These are phyloP conservation scores for Chamaea fasciata DNA, from an alignment of 2,113 vertebrate genomes.

Conservation along the genomic window DNA sequence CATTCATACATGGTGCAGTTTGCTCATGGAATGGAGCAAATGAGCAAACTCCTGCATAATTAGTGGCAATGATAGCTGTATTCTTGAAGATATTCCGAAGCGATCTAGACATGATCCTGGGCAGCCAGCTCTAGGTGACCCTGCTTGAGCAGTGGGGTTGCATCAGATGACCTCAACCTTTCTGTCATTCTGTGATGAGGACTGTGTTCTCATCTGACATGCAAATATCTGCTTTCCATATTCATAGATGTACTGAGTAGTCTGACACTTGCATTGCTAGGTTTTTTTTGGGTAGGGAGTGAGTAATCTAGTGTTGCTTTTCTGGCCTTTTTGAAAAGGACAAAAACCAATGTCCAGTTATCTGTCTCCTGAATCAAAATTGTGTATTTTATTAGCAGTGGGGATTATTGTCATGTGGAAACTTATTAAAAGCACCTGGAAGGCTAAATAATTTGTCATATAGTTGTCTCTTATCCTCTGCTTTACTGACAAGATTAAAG, in stretches of 20 bases:
- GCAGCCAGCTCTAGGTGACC: background rate
- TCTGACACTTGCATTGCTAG: background rate
- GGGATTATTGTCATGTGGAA: background rate
- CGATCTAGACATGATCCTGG: background rate
- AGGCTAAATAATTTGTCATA: background rate
- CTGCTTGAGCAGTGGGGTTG: background rate
- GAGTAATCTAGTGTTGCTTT: background rate
- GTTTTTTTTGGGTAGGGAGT: background rate
- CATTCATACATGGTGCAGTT: background rate
- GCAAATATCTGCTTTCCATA: background rate
- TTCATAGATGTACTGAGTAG: background rate
- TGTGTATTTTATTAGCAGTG: background rate
- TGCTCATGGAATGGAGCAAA: background rate
- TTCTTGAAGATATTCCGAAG: background rate
- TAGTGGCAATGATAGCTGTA: background rate
- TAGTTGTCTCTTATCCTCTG: background rate
- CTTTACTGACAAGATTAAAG: slow-evolving; percentile 5
- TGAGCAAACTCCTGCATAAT: background rate
- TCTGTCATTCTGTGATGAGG: background rate
- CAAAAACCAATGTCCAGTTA: background rate
- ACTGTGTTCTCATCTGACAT: background rate
- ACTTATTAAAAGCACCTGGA: background rate
- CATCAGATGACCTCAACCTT: background rate
- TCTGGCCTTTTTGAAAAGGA: background rate
- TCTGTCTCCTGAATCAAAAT: background rate